phyloP scores from a whole-genome alignment of 2,888 invertebrate species.

The Yponomeuta plumbellus region DNA sequence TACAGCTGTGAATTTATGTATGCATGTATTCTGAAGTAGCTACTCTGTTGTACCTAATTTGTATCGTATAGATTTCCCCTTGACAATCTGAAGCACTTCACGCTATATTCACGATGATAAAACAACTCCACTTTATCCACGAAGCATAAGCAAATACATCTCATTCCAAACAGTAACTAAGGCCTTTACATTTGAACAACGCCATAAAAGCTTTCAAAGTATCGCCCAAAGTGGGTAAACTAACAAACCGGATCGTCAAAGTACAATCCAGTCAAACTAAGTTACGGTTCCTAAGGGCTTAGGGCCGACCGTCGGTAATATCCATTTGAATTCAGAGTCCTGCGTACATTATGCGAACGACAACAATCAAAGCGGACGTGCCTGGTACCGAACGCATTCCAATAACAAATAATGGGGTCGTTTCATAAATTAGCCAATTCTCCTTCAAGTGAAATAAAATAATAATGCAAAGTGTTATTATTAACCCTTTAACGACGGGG shows the following conservation, averaged over 20 bases:
- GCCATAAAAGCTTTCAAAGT: background rate
- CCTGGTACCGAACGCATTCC: background rate
- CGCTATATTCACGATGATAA: no score
- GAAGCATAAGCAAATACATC: no score
- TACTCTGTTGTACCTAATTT: no score
- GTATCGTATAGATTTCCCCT: no score
- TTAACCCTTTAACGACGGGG: conserved; percentile 35
- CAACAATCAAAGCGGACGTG: background rate
- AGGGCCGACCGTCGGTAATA: background rate
- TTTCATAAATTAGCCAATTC: conserved; percentile 9
- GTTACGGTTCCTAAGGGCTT: background rate
- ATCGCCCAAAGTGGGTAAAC: background rate
- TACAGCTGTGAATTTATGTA: no score
- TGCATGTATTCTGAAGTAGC: no score
- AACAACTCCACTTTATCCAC: no score
- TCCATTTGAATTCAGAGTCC: conserved; percentile 1
- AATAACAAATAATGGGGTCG: conserved; percentile 3
- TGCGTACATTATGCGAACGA: background rate
- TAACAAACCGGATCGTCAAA: background rate
- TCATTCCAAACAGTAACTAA: background rate
- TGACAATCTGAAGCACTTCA: no score
- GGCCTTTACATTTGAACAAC: background rate
- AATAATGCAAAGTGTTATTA: conserved; percentile 17
- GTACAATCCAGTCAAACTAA: conserved; percentile 1
- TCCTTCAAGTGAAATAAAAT: conserved; percentile 7